A percentile compares a stretch with the other conserved stretches of the same genome.
These are phyloP conservation scores for Brachyhypopomus gauderio DNA, from an alignment of 2,113 vertebrate genomes.

Conservation along the genomic window DNA sequence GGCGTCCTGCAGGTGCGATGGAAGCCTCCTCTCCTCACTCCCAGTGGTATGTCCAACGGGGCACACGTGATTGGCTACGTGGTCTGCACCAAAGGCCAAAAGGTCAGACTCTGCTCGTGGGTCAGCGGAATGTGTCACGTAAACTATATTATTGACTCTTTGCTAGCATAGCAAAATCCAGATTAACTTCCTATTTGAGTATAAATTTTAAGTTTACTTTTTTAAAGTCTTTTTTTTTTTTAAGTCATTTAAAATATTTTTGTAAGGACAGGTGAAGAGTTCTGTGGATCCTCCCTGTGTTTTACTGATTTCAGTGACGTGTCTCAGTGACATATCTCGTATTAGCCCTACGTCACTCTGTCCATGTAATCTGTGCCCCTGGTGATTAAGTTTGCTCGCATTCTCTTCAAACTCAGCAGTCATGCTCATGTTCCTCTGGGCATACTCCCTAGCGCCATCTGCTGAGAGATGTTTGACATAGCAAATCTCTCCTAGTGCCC, in stretches of 20 bases:
- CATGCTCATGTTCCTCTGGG: background rate
- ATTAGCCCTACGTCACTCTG: background rate
- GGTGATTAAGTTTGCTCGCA: background rate
- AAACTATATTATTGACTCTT: too few relatives aligned
- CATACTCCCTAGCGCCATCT: slow-evolving; percentile 65
- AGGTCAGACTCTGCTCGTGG: slow-evolving; percentile 72
- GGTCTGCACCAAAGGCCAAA: slow-evolving; percentile 91
- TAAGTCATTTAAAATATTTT: too few relatives aligned
- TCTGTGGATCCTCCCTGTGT: too few relatives aligned
- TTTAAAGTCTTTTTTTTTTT: too few relatives aligned
- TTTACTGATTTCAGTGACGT: too few relatives aligned
- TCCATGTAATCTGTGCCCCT: slow-evolving; percentile 18
- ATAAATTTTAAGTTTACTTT: too few relatives aligned
- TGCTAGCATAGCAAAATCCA: too few relatives aligned
- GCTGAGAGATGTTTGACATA: slow-evolving; percentile 50
- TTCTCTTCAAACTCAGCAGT: background rate
- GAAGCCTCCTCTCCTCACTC: slow-evolving; percentile 85
- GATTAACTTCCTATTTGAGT: too few relatives aligned
- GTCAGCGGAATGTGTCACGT: too few relatives aligned
- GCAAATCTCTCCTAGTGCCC: background rate
- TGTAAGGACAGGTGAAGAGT: too few relatives aligned
- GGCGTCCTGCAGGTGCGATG: slow-evolving; percentile 87
- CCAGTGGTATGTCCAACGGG: slow-evolving; percentile 90
- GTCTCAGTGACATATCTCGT: background rate
- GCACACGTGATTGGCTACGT: slow-evolving; percentile 91